Percentiles rank a stretch among this genome's conserved stretches.
phyloP scores from a whole-genome alignment of 2,113 vertebrate genomes.

The Cryptotis parvus region DNA sequence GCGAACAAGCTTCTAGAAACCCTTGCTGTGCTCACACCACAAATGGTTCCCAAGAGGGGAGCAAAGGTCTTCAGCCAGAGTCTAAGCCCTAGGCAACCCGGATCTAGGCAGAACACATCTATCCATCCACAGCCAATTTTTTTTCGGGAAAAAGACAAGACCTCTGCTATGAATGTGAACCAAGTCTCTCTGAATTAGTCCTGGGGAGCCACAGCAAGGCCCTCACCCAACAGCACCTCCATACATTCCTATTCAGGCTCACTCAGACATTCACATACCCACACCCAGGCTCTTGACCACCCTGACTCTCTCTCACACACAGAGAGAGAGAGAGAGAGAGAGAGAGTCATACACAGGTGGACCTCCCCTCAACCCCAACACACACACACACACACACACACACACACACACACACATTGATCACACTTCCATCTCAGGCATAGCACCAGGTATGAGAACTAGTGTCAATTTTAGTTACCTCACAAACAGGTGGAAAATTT shows the following conservation, averaged over 20 bases:
- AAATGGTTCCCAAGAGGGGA: too few relatives aligned
- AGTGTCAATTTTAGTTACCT: not conserved
- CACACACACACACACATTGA: too few relatives aligned
- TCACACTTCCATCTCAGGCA: not conserved
- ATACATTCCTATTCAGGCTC: not conserved
- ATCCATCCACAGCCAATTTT: not conserved
- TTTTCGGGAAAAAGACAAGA: not conserved
- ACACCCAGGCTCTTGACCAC: not conserved
- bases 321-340: too few relatives aligned
- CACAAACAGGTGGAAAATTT: not conserved
- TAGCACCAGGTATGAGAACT: not conserved
- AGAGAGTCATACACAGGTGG: not conserved
- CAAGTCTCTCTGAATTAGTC: too few relatives aligned
- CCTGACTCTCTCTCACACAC: not conserved
- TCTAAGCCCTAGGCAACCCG: not conserved
- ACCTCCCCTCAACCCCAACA: too few relatives aligned
- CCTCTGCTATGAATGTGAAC: too few relatives aligned
- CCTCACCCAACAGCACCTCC: too few relatives aligned
- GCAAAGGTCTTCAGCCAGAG: not conserved
- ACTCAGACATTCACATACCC: not conserved
- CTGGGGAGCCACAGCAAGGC: too few relatives aligned
- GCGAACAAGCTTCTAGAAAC: not conserved
- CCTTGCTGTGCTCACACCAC: too few relatives aligned
- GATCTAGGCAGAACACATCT: too few relatives aligned
- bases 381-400: accelerated